phyloP scores from a whole-genome alignment of 1,140 invertebrate genomes.

The Diorhabda carinulata region DNA sequence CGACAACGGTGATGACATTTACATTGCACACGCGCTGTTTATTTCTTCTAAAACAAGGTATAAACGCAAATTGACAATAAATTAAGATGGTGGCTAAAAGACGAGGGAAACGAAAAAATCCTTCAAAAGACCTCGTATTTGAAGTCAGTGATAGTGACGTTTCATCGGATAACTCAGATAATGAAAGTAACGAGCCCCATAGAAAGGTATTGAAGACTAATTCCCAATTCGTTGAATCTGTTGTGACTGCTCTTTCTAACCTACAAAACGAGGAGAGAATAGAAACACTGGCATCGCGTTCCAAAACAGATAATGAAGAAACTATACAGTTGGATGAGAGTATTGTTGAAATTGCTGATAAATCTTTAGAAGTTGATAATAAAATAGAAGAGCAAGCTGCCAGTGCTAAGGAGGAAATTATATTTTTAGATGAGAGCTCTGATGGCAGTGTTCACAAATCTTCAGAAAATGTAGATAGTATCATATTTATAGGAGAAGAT shows the following conservation, averaged over 20 bases:
- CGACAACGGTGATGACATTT: too few species aligned
- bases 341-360: slow-evolving; percentile 1
- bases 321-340: slow-evolving; percentile 1
- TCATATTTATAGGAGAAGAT: slow-evolving; percentile 1
- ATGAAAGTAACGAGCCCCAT: slow-evolving; percentile 20
- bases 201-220: slow-evolving; percentile 26
- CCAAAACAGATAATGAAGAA: slow-evolving; percentile 3
- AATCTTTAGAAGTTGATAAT: too few species aligned
- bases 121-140: slow-evolving; percentile 25
- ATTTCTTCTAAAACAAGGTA: too few species aligned
- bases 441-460: not conserved
- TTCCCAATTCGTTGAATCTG: slow-evolving; percentile 8
- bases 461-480: not conserved
- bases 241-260: slow-evolving; percentile 14
- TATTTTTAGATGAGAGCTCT: slow-evolving; percentile 4
- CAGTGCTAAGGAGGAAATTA: not conserved
- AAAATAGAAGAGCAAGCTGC: too few species aligned
- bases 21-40: too few species aligned
- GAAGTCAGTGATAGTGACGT: slow-evolving; percentile 29
- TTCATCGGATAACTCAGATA: slow-evolving; percentile 24
- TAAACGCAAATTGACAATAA: not conserved
- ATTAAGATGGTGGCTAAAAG: slow-evolving; percentile 24
- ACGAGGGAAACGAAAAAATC: slow-evolving; percentile 28
- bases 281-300: slow-evolving; percentile 2
- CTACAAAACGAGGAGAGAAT: slow-evolving; percentile 12